Conservation (phyloP, 2,888 invertebrate genomes). For the Plutella xylostella region DNA sequence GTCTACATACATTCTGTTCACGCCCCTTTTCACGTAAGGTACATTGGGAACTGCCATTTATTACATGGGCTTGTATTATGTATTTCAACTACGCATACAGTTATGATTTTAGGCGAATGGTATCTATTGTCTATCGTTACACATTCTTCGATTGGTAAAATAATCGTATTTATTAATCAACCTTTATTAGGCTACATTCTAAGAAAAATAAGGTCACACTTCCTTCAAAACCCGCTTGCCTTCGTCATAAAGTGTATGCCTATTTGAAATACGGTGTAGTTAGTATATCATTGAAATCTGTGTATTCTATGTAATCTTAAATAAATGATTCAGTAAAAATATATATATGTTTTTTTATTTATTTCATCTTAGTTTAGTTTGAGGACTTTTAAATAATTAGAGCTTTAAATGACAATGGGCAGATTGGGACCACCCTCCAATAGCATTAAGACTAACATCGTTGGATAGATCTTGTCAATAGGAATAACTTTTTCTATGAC, state of each 20-base stretch:
- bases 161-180: too few relatives aligned
- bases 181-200: too few relatives aligned
- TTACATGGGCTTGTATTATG: slow-evolving; percentile 6
- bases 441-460: too few relatives aligned
- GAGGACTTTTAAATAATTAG: too few relatives aligned
- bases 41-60: background rate
- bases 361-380: background rate
- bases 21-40: background rate
- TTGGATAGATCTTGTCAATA: too few relatives aligned
- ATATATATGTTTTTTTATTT: slow-evolving; percentile 5
- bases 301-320: slow-evolving; percentile 11
- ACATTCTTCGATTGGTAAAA: too few relatives aligned
- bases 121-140: too few relatives aligned
- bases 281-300: slow-evolving; percentile 10
- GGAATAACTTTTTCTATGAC: too few relatives aligned
- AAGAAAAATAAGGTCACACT: background rate
- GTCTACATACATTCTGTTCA: background rate
- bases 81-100: slow-evolving; percentile 14
- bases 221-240: too few relatives aligned
- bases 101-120: too few relatives aligned
- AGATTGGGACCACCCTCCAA: too few relatives aligned
- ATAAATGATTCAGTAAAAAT: slow-evolving; percentile 20
- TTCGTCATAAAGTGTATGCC: slow-evolving; percentile 16
- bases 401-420: too few relatives aligned
- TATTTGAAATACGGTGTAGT: slow-evolving; percentile 17